Evolutionary conservation across 2,113 vertebrate species (phyloP), one percentile per base, ranked within the genome.

Genomic region (Gymnocephalus cernua): DNA sequence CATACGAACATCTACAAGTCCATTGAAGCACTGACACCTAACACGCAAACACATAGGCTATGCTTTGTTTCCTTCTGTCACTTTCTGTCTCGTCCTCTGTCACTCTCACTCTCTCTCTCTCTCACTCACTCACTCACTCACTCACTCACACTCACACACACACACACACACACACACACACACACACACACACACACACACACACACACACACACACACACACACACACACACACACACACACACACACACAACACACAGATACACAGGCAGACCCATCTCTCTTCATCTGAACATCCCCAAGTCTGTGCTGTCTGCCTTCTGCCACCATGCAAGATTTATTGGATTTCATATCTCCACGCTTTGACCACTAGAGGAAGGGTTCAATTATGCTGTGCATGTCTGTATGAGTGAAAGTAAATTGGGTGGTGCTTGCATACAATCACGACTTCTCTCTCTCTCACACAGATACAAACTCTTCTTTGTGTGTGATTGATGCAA

Each of bases 301-400:
- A 41, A 25, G 56, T 66, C 41, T 71, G 58, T 56, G 65, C 59
- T 53, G 64, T 35, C 76, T 77, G 56, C n/a, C 54, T 64, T 27
- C 32, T n/a, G 27, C 47, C 41, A 62, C 59, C 47, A 65, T 56
- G 70, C 25, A 74, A 66, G 29, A 71, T 74, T 74, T 81, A 84
- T 74, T 71, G 38, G 70, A 82, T 85, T 71, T 79, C 71, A 57
- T 75, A 82, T 84, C 74, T 23, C 38, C 25, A 66, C 4, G 23
- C 71, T 78, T 70, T 61, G 73, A 74, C 82, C 64, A 70, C 64
- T 57, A 61, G 53, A 69, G 53, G 65, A 78, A 62, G 53, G 44
- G 25, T 74, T 74, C 51, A 70, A 13, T 65, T 75, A 66, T 18
- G 2, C 41, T 23, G 27, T 41, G 54, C 6, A 27, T 56, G 61